Base-by-base conservation (phyloP, 37 sponge, comb jelly and placozoan species). In the Bolinopsis microptera region DNA sequence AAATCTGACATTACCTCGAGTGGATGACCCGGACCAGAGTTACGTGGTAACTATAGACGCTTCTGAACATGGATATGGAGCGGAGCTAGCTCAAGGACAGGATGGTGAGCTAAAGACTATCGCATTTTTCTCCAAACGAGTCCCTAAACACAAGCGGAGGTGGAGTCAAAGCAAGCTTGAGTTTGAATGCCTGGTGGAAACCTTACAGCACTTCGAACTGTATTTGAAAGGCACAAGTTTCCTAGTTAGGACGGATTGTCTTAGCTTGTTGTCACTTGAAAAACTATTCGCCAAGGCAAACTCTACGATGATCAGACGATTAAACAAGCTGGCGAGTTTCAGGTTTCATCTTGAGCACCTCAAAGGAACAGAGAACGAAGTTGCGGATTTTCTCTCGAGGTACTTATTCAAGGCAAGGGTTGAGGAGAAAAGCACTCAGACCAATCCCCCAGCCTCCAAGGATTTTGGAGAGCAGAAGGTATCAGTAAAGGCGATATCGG, bases 261-360 rank as follows among this genome's bases (percentile, higher is more conserved):
- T 40, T 13, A 26, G 30, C 61, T 41, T 86, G 35, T 34, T 86
- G 8, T 41, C 41, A 16, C 30, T 86, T n/a, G 26, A 38, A 38
- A 86, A 39, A 34, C 9, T 86, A 2, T 86, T 86, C 35, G 30
- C 30, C n/a, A 41, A 86, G 1, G 35, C 30, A 24, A 86, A 86
- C 61, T 23, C 90, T 38, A 40, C 61, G 22, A 25, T 41, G 26
- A 13, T 40, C n/a, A 35, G 90, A 33, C 40, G 61, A 28, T 38
- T 86, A 23, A 39, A 40, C 30, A 22, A 41, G 27, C 48, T 86
- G 30, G 90, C 90, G 8, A 34, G 25, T 0, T 86, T 41, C 61
- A 86, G 61, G 5, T 86, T 86, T 27, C 28, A 86, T 0, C n/a
- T 86, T 22, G 28, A 86, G 90, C 90, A 86, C 36, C n/a, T 41